Conservation (phyloP, 1,140 invertebrate genomes). For the Drosophila repletoides region DNA sequence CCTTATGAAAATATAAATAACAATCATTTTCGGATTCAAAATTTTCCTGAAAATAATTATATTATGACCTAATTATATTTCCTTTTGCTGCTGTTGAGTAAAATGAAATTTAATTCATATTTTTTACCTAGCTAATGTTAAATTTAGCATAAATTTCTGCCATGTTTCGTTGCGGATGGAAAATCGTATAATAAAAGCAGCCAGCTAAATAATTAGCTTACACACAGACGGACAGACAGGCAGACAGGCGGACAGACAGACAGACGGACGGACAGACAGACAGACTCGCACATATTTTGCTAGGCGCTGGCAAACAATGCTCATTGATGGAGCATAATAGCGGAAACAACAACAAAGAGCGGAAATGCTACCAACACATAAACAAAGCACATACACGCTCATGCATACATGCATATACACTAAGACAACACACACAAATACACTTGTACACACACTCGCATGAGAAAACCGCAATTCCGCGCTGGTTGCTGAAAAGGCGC, state of each 20-base stretch:
- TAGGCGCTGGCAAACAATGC: constrained; percentile 24
- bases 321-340: constrained; percentile 39
- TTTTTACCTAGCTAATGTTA: background rate
- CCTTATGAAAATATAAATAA: no score
- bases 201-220: constrained; percentile 34
- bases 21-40: no score
- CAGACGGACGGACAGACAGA: background rate
- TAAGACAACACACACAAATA: background rate
- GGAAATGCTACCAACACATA: background rate
- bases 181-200: constrained; percentile 34
- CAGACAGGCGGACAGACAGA: background rate
- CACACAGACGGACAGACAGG: background rate
- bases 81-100: no score
- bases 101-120: background rate
- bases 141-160: constrained; percentile 13
- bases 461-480: constrained; percentile 16
- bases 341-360: constrained; percentile 23
- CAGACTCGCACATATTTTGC: background rate
- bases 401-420: background rate
- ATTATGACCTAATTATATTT: no score
- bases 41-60: no score
- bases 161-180: constrained; percentile 1
- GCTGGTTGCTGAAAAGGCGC: constrained; percentile 17
- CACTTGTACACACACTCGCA: background rate
- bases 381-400: constrained; percentile 6